Evolutionary conservation across 2,113 vertebrate species (phyloP), one percentile per base, ranked within the genome.

Genomic region (Blennius ocellaris): DNA sequence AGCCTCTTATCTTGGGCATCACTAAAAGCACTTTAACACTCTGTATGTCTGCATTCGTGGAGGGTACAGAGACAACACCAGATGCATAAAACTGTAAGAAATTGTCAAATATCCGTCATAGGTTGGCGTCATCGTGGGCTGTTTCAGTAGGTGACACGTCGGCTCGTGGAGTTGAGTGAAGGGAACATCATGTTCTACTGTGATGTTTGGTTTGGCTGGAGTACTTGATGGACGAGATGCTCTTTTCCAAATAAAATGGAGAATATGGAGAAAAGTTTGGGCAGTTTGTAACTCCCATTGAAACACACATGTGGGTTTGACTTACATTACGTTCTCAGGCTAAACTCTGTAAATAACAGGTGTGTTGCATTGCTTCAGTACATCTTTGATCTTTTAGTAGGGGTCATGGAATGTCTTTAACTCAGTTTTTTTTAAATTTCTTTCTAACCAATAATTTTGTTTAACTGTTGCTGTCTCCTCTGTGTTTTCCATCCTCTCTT

Each of bases 291-390:
- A 59, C 17, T 78, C 56, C 43, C 55, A 73, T 67, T 60, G 41
- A 41, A 51, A 40, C 59, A 69, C 62, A 41, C 37, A 10, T 53
- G 57, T 50, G 38, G 37, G 40, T 63, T 72, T 0, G 7, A 70
- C 45, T 45, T 75, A 54, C 48, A 39, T 73, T 40, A 68, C 69
- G 51, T 87, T 80, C 85, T 84, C 38, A 53, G 81, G 71, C 69
- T 53, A 64, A n/a, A 69, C 55, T 76, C 71, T 30, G 40, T 55
- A 94, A 30, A 92, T 92, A 69, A 92, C 74, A 93, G 90, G 78
- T 84, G 71, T 81, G 67, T 64, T 64, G 61, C 39, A 66, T 61
- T 67, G 44, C 39, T 16, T 69, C 14, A 73, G 15, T 10, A 45
- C 60, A 64, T 61, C 62, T 57, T 80, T 90, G 56, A 88, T 89